Evolutionary conservation across 2,888 invertebrate genomes (phyloP).

Genomic region (Ormyrus nitidulus): DNA sequence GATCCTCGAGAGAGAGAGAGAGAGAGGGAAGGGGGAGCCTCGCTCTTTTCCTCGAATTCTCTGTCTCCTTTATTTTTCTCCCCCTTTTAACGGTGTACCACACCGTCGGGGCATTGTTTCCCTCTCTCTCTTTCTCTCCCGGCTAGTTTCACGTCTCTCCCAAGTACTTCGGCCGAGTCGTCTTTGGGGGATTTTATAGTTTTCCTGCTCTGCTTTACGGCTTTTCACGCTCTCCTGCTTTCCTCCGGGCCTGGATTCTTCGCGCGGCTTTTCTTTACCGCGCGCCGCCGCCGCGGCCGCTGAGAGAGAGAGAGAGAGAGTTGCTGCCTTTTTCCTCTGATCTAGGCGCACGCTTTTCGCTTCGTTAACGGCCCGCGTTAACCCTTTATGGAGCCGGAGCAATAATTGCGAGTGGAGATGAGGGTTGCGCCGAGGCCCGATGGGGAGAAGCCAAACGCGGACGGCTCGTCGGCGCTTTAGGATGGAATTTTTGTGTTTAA

Average conservation of each 20-base stretch:
- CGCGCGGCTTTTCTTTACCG: background rate
- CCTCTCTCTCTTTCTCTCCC: background rate
- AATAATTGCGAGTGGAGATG: too few relatives aligned
- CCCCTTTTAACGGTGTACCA: conserved; percentile 8
- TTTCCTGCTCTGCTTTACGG: background rate
- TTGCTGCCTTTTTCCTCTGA: too few relatives aligned
- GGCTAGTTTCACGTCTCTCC: conserved; percentile 13
- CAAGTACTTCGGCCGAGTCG: too few relatives aligned
- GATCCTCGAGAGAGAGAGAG: conserved; percentile 18
- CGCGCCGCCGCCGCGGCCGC: background rate
- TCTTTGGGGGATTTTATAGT: background rate
- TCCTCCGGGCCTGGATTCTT: background rate
- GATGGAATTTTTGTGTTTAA: too few relatives aligned
- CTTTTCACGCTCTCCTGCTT: conserved; percentile 5
- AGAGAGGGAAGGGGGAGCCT: background rate
- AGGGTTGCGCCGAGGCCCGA: too few relatives aligned
- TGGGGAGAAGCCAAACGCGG: too few relatives aligned
- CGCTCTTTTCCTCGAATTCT: conserved; percentile 21
- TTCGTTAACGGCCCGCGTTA: too few relatives aligned
- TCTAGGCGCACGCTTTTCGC: too few relatives aligned
- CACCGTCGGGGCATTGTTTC: background rate
- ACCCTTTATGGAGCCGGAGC: too few relatives aligned
- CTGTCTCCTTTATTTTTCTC: conserved; percentile 29
- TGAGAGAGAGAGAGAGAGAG: too few relatives aligned
- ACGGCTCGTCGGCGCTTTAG: too few relatives aligned